Base-by-base conservation (phyloP, 2,797 vertebrate species). In the Propithecus perrieri region DNA sequence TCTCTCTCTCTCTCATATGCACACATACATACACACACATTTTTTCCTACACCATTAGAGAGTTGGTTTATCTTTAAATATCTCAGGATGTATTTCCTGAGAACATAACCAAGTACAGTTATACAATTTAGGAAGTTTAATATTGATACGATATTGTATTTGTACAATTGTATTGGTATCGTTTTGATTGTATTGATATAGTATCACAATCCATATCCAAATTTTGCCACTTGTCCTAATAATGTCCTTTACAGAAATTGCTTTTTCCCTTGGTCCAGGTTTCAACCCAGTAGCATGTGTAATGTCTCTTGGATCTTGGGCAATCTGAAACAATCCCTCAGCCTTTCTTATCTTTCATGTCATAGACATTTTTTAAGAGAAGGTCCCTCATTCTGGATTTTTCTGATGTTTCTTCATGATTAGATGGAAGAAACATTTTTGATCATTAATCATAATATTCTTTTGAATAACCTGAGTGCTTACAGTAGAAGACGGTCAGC, bases 51-150 rank as follows among this genome's bases (percentile, higher is more conserved):
- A n/a, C 38, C 43, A 48, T 38, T 91, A 28, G 71, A 95, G 75
- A 92, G 13, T 87, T 91, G 48, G 41, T 79, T 81, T 48, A 63
- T 63, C 95, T 94, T 83, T 86, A 89, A 89, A 63, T 41, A 63
- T 78, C 87, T 92, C 57, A 38, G 14, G 33, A 43, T 87, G 11
- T 59, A 43, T 93, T 84, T 89, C 53, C 76, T 46, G 79, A 78
- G 80, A 83, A 46, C 48, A 67, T 61, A 85, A 55, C 30, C 72
- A 75, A 50, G n/a, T 75, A 9, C 20, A 61, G 0, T 72, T 35
- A 65, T 71, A 43, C 75, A 72, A 41, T 72, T 83, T 63, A 46
- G 59, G 48, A 72, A 22, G 33, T 38, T 43, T 48, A 41, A 55
- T 30, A 3, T 4, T 3, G 12, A 5, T 50, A 30, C 17, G 22